Base-by-base conservation (phyloP, 2,888 invertebrate genomes). In the Aelia acuminata region DNA sequence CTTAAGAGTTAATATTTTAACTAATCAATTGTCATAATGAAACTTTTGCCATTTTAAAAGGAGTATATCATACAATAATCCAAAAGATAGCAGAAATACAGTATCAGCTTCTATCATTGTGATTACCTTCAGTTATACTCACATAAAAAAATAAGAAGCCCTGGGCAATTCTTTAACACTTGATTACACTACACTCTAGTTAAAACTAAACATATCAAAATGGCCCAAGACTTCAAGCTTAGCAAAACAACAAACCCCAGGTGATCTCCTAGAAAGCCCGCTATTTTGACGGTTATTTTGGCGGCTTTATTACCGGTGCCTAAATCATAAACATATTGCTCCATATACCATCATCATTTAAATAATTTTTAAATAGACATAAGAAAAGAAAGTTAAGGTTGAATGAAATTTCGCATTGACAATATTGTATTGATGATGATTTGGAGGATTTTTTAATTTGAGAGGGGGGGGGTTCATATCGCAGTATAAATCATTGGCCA, bases 241-340 rank as follows among this genome's bases (percentile, higher is more conserved):
- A 80, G 39, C 35, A 80, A 80, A 80, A 80, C 35, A 80, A 80
- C 43, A n/a, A 43, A 75, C 22, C 11, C 1, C 80, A 43, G 80
- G 11, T 80, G 47, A 80, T 47, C 43, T n/a, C 31, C 43, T 26
- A 57, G 39, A 39, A 35, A 80, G 3, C 80, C 11, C 80, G 80
- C 80, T 43, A n/a, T 0, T 7, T 39, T 47, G 43, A 80, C 80
- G 80, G 80, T 80, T 80, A 80, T 43, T 80, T 80, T 80, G 80
- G 80, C 80, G 80, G 5, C 35, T 43, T 80, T 80, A 10, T 22
- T 15, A 43, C 0, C 11, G 80, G n/a, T 80, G 43, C 39, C 80
- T 43, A 39, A 5, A 80, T 80, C 43, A 43, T 13, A n/a, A 80
- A 39, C 43, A 80, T 57, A 3, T 57, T 3, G 13, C 10, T 2